These are phyloP conservation scores for Lingula anatina DNA, from an alignment of 2,888 invertebrate genomes.

Conservation along the genomic window DNA sequence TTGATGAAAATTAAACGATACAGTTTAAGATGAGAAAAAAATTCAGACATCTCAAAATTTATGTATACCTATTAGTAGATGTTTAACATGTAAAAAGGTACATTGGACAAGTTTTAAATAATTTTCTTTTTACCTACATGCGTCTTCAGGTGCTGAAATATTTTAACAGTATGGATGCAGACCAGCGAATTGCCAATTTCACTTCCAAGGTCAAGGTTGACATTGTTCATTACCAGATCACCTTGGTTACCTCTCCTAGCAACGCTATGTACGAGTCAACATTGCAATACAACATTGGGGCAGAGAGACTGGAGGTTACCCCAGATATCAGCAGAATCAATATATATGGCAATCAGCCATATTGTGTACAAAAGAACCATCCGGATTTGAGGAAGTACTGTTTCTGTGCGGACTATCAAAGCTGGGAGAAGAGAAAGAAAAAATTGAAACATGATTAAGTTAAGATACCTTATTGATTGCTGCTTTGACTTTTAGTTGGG, in stretches of 20 bases:
- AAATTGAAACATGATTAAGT: no score
- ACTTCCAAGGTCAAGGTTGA: constrained; percentile 21
- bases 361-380: constrained; percentile 25
- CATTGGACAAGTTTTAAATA: no score
- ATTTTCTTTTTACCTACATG: no score
- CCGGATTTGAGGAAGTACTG: constrained; percentile 36
- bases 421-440: no score
- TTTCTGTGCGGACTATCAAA: constrained; percentile 15
- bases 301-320: neutral
- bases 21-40: no score
- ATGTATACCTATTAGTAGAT: no score
- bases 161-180: constrained; percentile 19
- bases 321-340: constrained; percentile 32
- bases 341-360: constrained; percentile 31
- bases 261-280: constrained; percentile 35
- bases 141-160: constrained; percentile 31
- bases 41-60: no score
- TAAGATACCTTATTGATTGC: no score
- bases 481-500: no score
- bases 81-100: no score
- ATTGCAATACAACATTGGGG: constrained; percentile 10
- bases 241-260: constrained; percentile 28
- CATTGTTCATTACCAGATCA: constrained; percentile 24
- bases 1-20: no score
- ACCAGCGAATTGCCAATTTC: constrained; percentile 26